Evolutionary conservation across 2,888 invertebrate genomes (phyloP).

Genomic region (Eurytoma californica): DNA sequence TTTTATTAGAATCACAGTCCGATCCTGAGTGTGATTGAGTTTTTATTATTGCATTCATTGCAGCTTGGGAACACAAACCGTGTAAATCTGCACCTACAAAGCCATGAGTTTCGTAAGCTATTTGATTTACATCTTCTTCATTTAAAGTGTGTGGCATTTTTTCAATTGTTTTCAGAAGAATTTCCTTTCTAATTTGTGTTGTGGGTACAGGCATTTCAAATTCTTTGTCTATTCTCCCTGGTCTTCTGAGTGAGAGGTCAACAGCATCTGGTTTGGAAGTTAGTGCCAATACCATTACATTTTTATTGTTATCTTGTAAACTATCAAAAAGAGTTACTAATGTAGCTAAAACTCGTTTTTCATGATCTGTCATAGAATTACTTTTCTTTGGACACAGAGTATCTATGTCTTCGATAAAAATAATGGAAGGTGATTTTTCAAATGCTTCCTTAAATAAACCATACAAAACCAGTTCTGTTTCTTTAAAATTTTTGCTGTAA

Average conservation of each 20-base stretch:
- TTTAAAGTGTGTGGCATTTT: slow-evolving; percentile 78
- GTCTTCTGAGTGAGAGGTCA: slow-evolving; percentile 85
- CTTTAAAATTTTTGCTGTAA: slow-evolving; percentile 86
- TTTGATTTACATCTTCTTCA: slow-evolving; percentile 78
- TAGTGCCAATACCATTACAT: slow-evolving; percentile 85
- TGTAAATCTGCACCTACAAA: slow-evolving; percentile 93
- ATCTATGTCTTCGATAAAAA: slow-evolving; percentile 92
- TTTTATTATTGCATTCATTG: slow-evolving; percentile 80
- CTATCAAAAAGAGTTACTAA: slow-evolving; percentile 81
- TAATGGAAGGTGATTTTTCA: slow-evolving; percentile 83
- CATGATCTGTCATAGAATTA: slow-evolving; percentile 79
- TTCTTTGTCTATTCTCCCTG: slow-evolving; percentile 88
- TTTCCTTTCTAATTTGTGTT: slow-evolving; percentile 80
- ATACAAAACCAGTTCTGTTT: slow-evolving; percentile 84
- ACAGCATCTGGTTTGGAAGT: slow-evolving; percentile 86
- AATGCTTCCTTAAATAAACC: slow-evolving; percentile 83
- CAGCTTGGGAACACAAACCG: slow-evolving; percentile 85
- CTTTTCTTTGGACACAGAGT: slow-evolving; percentile 83
- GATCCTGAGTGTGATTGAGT: slow-evolving; percentile 61
- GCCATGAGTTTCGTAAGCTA: slow-evolving; percentile 88
- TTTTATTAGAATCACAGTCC: slow-evolving; percentile 32
- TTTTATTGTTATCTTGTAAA: slow-evolving; percentile 76
- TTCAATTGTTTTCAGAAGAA: slow-evolving; percentile 81
- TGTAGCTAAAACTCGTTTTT: slow-evolving; percentile 84
- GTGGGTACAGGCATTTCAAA: slow-evolving; percentile 88